Evolutionary conservation across 2,888 invertebrate genomes (phyloP), one percentile per base, ranked within the genome.

Genomic region (Orthonevra nobilis): DNA sequence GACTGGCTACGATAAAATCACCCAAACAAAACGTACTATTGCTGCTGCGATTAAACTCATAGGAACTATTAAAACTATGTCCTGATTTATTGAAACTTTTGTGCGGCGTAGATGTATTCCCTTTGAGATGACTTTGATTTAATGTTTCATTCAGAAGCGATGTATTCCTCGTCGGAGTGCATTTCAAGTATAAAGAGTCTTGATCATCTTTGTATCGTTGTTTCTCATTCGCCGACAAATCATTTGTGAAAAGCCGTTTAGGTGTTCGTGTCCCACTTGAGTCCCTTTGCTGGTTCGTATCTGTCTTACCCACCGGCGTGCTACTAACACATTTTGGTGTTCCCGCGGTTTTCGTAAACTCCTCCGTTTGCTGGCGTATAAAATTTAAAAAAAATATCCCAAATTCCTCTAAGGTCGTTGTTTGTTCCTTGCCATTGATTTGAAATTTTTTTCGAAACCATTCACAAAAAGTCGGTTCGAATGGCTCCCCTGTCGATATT

Each of bases 311-410:
- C 3, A 50, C 34, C 1, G 66, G 73, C 2, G 60, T 68, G 14
- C 61, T n/a, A n/a, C n/a, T 68, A 2, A 73, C 26, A 56, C 82
- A 82, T 42, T 85, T 83, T 9, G 84, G 84, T 0, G 85, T 83
- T 0, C 86, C 86, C 2, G 81, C 63, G 6, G 58, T 69, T 1
- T 83, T 85, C n/a, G 85, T 83, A 68, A 87, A 91, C 88, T 88
- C 87, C 72, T 91, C 91, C 30, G 91, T 91, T 84, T 91, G 91
- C 81, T 87, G 90, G 46, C 91, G 89, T 77, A 92, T 83, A 84
- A 90, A 91, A 17, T 91, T 90, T 73, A 92, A 85, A 84, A 91
- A 92, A 84, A 90, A 90, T n/a, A 90, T 87, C 26, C 91, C 91
- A 85, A 92, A 92, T 81, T 92, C 92, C 58, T 89, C 88, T 32